phyloP scores from a whole-genome alignment of 2,113 vertebrate species.

The Herpetotheres cachinnans region DNA sequence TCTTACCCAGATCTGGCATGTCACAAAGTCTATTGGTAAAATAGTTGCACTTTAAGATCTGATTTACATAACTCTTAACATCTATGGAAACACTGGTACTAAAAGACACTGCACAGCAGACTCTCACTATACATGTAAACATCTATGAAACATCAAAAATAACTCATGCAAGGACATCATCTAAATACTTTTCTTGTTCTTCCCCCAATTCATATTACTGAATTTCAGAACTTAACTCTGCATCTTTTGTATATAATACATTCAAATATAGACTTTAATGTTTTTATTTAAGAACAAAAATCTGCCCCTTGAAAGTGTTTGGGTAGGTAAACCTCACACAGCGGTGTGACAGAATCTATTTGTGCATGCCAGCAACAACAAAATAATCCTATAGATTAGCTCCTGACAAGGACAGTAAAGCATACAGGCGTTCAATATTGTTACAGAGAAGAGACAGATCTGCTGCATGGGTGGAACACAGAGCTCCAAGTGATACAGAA shows the following conservation, averaged over 20 bases:
- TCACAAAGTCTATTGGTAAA: neutral
- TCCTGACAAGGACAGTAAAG: neutral
- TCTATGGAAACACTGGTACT: neutral
- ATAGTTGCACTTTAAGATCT: neutral
- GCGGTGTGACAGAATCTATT: neutral
- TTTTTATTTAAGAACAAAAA: neutral
- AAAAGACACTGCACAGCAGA: neutral
- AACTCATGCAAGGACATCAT: neutral
- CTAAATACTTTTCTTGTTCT: neutral
- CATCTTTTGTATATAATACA: neutral
- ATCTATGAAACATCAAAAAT: neutral
- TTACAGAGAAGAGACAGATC: neutral
- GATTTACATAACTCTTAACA: neutral
- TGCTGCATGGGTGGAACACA: neutral
- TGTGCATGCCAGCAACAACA: neutral
- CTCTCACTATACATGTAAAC: neutral
- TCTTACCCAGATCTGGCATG: neutral
- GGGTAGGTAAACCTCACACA: neutral
- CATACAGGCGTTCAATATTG: neutral
- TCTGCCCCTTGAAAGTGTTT: neutral
- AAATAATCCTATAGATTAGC: neutral
- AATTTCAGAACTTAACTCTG: neutral
- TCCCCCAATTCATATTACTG: neutral
- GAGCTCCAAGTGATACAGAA: neutral
- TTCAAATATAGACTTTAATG: neutral